Evolutionary conservation across 2,113 vertebrate genomes (phyloP).

Genomic region (Callaeas wilsoni): DNA sequence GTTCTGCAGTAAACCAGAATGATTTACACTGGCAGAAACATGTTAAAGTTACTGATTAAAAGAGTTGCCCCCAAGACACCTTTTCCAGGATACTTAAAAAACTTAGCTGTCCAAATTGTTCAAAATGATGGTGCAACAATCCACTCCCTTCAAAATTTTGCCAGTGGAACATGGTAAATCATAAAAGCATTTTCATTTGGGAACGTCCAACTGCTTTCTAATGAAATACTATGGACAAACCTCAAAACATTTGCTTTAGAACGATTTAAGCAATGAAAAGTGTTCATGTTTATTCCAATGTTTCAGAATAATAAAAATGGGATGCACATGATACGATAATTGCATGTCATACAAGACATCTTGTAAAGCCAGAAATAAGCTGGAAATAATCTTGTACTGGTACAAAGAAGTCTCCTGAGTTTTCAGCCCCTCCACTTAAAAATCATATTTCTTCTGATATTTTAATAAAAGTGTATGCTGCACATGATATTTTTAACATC

Average conservation of each 20-base stretch:
- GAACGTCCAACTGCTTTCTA: not conserved
- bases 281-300: not conserved
- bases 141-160: not conserved
- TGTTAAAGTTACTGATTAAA: not conserved
- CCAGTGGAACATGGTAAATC: not conserved
- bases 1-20: not conserved
- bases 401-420: not conserved
- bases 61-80: not conserved
- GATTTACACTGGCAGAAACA: not conserved
- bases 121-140: not conserved
- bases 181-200: not conserved
- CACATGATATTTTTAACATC: conserved; percentile 7
- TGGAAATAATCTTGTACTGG: not conserved
- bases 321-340: not conserved
- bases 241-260: not conserved
- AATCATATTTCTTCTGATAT: conserved; percentile 1
- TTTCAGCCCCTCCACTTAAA: not conserved
- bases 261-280: not conserved
- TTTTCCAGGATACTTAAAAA: not conserved
- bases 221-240: not conserved
- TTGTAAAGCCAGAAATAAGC: not conserved
- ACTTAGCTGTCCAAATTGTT: not conserved
- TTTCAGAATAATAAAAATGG: not conserved
- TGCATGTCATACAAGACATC: not conserved
- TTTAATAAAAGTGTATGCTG: not conserved